Conservation (phyloP, 1,140 invertebrate genomes). For the Euwallacea fornicatus region DNA sequence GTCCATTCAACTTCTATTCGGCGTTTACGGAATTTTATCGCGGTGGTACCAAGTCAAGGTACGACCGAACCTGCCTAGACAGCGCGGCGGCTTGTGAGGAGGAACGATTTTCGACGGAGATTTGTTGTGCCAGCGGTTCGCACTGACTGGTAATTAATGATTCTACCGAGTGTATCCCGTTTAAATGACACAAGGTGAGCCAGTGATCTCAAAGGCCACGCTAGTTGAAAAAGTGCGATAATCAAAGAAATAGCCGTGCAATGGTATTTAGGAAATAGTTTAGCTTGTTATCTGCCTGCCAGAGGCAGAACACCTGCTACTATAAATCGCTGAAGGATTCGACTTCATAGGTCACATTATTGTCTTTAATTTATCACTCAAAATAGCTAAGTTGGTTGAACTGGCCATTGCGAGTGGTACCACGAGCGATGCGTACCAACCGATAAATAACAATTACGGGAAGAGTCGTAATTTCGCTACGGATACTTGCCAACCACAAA, state of each 20-base stretch:
- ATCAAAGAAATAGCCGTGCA: constrained; percentile 22
- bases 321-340: constrained; percentile 25
- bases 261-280: constrained; percentile 37
- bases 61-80: constrained; percentile 13
- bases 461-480: not conserved
- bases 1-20: not conserved
- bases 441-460: constrained; percentile 1
- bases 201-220: constrained; percentile 17
- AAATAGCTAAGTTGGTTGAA: not conserved
- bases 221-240: constrained; percentile 4
- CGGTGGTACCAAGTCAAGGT: not conserved
- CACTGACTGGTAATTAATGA: not conserved
- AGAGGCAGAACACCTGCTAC: constrained; percentile 38
- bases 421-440: not conserved
- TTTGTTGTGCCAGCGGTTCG: not conserved
- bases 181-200: constrained; percentile 18
- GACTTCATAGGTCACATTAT: not conserved
- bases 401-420: not conserved
- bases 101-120: too few relatives aligned
- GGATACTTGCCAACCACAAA: not conserved
- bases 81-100: constrained; percentile 1
- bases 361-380: not conserved
- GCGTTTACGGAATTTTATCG: not conserved
- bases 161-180: not conserved
- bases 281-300: constrained; percentile 38